Evolutionary conservation across 2,888 invertebrate genomes (phyloP).

Genomic region (Drosophila quinaria): DNA sequence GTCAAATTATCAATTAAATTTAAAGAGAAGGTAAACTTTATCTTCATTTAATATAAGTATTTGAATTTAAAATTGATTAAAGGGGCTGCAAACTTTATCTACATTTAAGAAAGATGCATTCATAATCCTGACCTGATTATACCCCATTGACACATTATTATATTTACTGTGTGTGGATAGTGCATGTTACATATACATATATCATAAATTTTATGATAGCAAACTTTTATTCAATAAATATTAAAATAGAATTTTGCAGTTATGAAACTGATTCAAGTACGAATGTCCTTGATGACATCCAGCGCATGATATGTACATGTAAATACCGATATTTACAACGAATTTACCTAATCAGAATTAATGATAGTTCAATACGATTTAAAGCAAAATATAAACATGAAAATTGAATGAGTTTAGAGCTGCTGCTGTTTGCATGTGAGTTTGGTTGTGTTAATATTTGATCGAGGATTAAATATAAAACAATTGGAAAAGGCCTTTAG

Average conservation of each 20-base stretch:
- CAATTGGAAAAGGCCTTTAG: conserved; percentile 14
- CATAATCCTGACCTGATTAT: background rate
- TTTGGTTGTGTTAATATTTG: conserved; percentile 58
- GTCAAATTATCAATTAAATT: background rate
- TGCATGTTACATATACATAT: background rate
- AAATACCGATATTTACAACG: conserved; percentile 22
- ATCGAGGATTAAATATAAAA: conserved; percentile 61
- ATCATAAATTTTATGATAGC: conserved; percentile 24
- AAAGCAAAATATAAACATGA: conserved; percentile 8
- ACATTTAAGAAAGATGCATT: no score
- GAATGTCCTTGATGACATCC: conserved; percentile 14
- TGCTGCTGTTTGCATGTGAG: conserved; percentile 3
- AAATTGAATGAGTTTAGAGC: conserved; percentile 18
- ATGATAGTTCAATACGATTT: conserved; percentile 40
- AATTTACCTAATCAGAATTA: conserved; percentile 50
- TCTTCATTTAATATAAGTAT: background rate
- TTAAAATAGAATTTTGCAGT: conserved; percentile 38
- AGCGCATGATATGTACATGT: conserved; percentile 17
- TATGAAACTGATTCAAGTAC: conserved; percentile 33
- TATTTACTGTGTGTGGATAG: background rate
- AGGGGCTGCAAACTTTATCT: background rate
- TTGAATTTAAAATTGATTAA: background rate
- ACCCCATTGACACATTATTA: background rate
- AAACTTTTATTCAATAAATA: conserved; percentile 55
- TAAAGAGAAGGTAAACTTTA: background rate